A percentile compares a stretch with the other conserved stretches of the same genome.
Evolutionary conservation across 2,113 vertebrate species (phyloP).

Genomic region (Jacana jacana): DNA sequence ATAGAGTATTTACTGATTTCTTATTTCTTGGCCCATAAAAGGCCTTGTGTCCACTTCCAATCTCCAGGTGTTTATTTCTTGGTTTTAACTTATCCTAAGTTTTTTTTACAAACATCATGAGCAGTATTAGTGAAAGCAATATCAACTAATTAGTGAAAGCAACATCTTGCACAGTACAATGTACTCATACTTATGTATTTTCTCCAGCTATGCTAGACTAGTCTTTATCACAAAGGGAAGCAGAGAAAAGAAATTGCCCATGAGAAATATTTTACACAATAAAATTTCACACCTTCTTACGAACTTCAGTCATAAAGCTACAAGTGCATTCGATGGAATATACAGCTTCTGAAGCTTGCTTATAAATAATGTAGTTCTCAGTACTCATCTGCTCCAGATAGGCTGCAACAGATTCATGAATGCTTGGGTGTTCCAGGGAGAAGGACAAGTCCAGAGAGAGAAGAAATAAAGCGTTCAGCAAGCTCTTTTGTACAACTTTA

Average conservation of each 20-base stretch:
- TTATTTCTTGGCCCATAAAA: neutral
- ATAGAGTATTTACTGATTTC: neutral
- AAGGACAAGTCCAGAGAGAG: constrained; percentile 88
- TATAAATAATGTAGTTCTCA: constrained; percentile 85
- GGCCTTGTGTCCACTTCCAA: neutral
- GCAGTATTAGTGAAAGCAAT: neutral
- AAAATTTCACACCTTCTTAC: constrained; percentile 79
- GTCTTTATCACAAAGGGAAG: neutral
- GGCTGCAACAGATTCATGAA: constrained; percentile 85
- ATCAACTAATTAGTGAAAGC: neutral
- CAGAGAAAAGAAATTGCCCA: neutral
- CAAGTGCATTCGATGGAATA: constrained; percentile 89
- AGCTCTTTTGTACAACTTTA: constrained; percentile 81
- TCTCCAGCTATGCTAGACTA: neutral
- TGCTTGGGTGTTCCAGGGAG: constrained; percentile 81
- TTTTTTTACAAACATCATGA: neutral
- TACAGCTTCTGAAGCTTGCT: constrained; percentile 75
- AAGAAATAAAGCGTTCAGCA: constrained; percentile 82
- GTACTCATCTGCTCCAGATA: constrained; percentile 92
- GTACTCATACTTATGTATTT: neutral
- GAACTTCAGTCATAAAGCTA: constrained; percentile 83
- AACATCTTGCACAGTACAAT: accelerated
- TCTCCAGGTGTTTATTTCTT: neutral
- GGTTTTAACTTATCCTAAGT: neutral
- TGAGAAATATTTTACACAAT: neutral